Percentiles rank a stretch among this genome's conserved stretches.
Evolutionary conservation across 2,113 vertebrate genomes (phyloP).

Genomic region (Ibidorhyncha struthersii): DNA sequence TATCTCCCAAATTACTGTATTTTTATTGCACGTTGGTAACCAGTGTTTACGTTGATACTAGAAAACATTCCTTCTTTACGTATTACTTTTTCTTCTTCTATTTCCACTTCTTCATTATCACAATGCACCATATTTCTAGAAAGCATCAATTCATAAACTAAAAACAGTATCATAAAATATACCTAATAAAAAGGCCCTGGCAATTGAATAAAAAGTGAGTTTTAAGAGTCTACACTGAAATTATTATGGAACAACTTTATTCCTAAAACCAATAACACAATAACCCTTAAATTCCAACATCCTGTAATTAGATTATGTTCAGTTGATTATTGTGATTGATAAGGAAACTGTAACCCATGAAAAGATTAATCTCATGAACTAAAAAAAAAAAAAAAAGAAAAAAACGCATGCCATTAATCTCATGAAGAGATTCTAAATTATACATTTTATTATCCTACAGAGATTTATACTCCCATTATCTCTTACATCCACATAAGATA

Average conservation of each 20-base stretch:
- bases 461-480: slow-evolving; percentile 66
- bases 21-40: neutral
- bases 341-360: neutral
- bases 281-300: neutral
- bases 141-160: neutral
- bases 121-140: neutral
- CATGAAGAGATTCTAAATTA: slow-evolving; percentile 50
- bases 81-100: neutral
- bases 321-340: neutral
- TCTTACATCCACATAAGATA: slow-evolving; percentile 38
- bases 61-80: neutral
- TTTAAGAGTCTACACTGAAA: neutral
- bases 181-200: neutral
- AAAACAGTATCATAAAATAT: neutral
- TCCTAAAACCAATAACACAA: neutral
- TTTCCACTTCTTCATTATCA: neutral
- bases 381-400: neutral
- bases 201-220: neutral
- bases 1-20: neutral
- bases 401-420: neutral
- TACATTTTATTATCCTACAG: slow-evolving; percentile 48
- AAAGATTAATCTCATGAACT: neutral
- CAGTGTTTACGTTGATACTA: neutral
- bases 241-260: neutral
- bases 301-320: neutral